Evolutionary conservation across 2,797 vertebrate genomes (phyloP).

Genomic region (Macropus fuliginosus): DNA sequence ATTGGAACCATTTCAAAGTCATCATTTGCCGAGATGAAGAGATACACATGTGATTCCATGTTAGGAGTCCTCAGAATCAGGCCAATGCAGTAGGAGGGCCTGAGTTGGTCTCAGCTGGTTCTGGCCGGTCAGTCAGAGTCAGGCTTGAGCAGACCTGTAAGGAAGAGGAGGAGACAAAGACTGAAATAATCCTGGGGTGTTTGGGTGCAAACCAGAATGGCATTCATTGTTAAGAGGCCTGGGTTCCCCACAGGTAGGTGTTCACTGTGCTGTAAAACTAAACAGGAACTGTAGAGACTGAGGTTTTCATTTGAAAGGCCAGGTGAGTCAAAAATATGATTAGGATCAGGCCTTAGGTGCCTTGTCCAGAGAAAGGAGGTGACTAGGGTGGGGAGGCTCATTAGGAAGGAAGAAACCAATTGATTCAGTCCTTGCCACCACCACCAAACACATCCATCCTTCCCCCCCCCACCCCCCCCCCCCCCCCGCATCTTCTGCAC

Average conservation of each 20-base stretch:
- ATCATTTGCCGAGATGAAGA: background rate
- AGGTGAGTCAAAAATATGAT: background rate
- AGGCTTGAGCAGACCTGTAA: background rate
- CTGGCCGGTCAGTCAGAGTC: background rate
- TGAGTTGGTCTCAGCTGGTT: background rate
- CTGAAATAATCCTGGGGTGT: background rate
- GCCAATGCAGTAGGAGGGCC: background rate
- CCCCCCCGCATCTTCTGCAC: slow-evolving; percentile 2
- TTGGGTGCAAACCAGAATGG: background rate
- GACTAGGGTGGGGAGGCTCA: background rate
- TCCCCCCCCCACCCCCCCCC: no score
- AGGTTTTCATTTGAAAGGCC: background rate
- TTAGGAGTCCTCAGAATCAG: background rate
- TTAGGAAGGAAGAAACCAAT: background rate
- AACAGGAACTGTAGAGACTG: background rate
- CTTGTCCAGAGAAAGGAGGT: background rate
- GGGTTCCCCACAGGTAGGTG: background rate
- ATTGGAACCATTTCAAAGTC: background rate
- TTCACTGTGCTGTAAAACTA: background rate
- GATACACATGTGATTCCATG: background rate
- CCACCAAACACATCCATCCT: background rate
- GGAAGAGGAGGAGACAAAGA: background rate
- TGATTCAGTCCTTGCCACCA: background rate
- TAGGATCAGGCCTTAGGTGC: background rate
- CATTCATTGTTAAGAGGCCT: background rate